A percentile compares a stretch with the other conserved stretches of the same genome.
Evolutionary conservation across 1,140 invertebrate species (phyloP).

Genomic region (Drosophila asahinai): DNA sequence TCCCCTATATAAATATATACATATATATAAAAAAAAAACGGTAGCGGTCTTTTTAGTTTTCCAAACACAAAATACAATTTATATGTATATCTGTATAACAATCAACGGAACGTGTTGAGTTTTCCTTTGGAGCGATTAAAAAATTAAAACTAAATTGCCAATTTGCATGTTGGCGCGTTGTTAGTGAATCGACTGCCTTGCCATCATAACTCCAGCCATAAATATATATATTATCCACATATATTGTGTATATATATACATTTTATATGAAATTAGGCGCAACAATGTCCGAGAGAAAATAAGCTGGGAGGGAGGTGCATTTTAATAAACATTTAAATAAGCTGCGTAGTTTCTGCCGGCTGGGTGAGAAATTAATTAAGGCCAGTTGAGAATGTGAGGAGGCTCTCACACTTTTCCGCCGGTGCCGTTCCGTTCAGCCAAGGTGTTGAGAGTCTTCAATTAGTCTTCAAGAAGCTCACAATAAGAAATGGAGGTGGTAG

Average conservation of each 20-base stretch:
- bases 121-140: conserved; percentile 60
- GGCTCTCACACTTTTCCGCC: conserved; percentile 34
- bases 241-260: conserved; percentile 24
- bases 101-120: conserved; percentile 55
- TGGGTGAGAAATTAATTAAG: conserved; percentile 52
- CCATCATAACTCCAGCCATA: conserved; percentile 32
- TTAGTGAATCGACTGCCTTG: conserved; percentile 53
- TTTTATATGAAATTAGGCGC: conserved; percentile 51
- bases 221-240: conserved; percentile 51
- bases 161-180: conserved; percentile 67
- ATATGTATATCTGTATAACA: conserved; percentile 43
- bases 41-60: conserved; percentile 39
- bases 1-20: conserved; percentile 6
- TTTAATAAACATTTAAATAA: conserved; percentile 62
- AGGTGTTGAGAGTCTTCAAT: conserved; percentile 54
- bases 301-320: conserved; percentile 8
- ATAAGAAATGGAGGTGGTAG: background rate
- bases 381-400: conserved; percentile 29
- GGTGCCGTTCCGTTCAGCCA: conserved; percentile 15
- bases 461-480: conserved; percentile 25
- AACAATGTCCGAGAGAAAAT: conserved; percentile 39
- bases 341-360: conserved; percentile 48
- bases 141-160: conserved; percentile 67
- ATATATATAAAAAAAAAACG: conserved; percentile 21
- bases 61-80: conserved; percentile 46